phyloP scores from a whole-genome alignment of 1,140 invertebrate species.

The Aphelinus atriplicis region DNA sequence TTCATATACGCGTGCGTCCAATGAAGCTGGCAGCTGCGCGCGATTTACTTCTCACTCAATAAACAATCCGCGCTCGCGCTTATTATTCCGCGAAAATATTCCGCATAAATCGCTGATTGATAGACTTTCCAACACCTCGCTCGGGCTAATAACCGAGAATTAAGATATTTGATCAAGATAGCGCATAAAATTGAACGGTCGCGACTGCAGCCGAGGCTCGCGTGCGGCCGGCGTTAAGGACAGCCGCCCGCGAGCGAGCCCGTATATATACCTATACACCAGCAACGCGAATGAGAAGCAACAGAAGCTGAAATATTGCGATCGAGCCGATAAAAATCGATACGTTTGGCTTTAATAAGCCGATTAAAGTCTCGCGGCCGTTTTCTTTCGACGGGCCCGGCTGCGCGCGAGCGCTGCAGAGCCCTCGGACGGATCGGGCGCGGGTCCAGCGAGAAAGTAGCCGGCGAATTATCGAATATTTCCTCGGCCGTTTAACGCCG shows the following conservation, averaged over 20 bases:
- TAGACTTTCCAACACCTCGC: constrained; percentile 9
- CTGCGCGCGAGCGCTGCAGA: too few species aligned
- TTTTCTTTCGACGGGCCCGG: not conserved
- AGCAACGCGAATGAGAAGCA: constrained; percentile 7
- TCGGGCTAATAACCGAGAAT: constrained; percentile 22
- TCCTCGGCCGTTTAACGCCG: constrained; percentile 46
- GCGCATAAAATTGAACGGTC: not conserved
- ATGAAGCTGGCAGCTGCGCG: not conserved
- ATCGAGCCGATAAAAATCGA: constrained; percentile 28
- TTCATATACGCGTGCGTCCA: not conserved
- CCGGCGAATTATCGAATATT: constrained; percentile 47
- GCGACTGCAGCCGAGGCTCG: not conserved
- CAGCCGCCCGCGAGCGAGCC: too few species aligned
- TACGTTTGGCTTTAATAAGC: constrained; percentile 23
- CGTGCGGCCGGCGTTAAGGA: too few species aligned
- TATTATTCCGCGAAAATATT: constrained; percentile 5
- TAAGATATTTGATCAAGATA: constrained; percentile 38
- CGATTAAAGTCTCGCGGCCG: constrained; percentile 14
- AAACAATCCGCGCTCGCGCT: not conserved
- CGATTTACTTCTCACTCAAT: constrained; percentile 27
- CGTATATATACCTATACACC: not conserved
- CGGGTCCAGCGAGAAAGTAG: constrained; percentile 36
- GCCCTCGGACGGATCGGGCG: too few species aligned
- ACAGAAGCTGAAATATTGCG: constrained; percentile 23
- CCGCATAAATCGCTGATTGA: constrained; percentile 15